Conservation (phyloP, 2,888 invertebrate species). For the Lysandra coridon region DNA sequence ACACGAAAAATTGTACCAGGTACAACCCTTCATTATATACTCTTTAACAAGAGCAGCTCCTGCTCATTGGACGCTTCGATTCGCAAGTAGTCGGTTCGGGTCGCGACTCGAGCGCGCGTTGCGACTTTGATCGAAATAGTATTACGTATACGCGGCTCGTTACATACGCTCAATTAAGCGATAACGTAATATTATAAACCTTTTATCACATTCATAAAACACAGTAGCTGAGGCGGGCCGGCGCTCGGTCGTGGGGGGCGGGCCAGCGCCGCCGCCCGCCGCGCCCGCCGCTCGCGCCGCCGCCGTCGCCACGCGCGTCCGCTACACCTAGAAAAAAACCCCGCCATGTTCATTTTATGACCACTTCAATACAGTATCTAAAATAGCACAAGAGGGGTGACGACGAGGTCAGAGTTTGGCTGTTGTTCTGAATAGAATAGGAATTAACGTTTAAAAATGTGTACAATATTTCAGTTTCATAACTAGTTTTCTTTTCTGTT, state of each 20-base stretch:
- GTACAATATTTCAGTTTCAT: too few relatives aligned
- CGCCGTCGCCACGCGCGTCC: neutral
- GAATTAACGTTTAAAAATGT: too few relatives aligned
- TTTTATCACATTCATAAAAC: conserved; percentile 11
- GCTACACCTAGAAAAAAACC: neutral
- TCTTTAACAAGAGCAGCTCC: too few relatives aligned
- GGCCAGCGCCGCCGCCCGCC: conserved; percentile 9
- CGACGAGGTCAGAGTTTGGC: too few relatives aligned
- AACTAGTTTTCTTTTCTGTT: too few relatives aligned
- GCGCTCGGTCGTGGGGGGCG: neutral
- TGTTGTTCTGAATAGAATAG: too few relatives aligned
- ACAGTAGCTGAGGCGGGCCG: conserved; percentile 17
- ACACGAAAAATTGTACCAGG: too few relatives aligned
- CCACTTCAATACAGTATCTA: too few relatives aligned
- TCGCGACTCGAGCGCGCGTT: neutral
- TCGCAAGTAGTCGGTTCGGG: neutral
- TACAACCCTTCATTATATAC: too few relatives aligned
- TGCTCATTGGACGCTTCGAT: neutral
- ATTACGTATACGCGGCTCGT: neutral
- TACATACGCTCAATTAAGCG: neutral
- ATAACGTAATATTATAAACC: neutral
- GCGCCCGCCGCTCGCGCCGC: neutral
- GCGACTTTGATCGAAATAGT: neutral
- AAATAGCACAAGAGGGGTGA: too few relatives aligned
- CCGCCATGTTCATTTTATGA: neutral